These are phyloP conservation scores for Aphelinus atriplicis DNA, from an alignment of 1,140 invertebrate genomes.

Conservation along the genomic window DNA sequence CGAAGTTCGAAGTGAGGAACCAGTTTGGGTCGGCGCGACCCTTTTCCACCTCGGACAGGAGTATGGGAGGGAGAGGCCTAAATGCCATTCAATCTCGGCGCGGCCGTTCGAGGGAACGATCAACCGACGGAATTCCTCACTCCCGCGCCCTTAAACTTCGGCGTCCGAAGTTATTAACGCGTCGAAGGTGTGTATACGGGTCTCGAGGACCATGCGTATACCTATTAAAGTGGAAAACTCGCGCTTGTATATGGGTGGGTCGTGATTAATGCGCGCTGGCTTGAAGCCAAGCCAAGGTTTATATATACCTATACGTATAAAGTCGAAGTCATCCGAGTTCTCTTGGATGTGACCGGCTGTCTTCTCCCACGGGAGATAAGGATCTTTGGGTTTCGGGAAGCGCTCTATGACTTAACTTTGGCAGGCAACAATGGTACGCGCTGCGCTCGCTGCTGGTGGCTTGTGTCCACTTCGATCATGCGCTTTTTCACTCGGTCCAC, in stretches of 20 bases:
- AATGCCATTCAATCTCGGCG: neutral
- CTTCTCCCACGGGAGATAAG: constrained; percentile 13
- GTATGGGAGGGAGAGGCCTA: neutral
- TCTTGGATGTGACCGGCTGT: neutral
- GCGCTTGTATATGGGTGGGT: no score
- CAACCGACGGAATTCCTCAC: constrained; percentile 13
- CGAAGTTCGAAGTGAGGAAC: constrained; percentile 6
- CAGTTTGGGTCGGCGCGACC: constrained; percentile 1
- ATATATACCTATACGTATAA: neutral
- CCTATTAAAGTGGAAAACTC: no score
- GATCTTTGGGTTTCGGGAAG: constrained; percentile 6
- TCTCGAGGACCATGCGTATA: no score
- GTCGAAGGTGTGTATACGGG: neutral
- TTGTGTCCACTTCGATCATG: neutral
- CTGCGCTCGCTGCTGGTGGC: neutral
- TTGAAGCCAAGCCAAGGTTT: no score
- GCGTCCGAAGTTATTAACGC: constrained; percentile 6
- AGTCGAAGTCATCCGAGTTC: neutral
- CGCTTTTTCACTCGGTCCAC: neutral
- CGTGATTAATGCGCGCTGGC: no score
- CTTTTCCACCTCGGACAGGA: no score
- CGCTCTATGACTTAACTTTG: neutral
- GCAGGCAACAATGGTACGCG: neutral
- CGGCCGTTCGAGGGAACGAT: neutral
- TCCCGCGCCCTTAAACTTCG: neutral